These are phyloP conservation scores for Pilophorus perplexus DNA, from an alignment of 2,888 invertebrate species.

Conservation along the genomic window DNA sequence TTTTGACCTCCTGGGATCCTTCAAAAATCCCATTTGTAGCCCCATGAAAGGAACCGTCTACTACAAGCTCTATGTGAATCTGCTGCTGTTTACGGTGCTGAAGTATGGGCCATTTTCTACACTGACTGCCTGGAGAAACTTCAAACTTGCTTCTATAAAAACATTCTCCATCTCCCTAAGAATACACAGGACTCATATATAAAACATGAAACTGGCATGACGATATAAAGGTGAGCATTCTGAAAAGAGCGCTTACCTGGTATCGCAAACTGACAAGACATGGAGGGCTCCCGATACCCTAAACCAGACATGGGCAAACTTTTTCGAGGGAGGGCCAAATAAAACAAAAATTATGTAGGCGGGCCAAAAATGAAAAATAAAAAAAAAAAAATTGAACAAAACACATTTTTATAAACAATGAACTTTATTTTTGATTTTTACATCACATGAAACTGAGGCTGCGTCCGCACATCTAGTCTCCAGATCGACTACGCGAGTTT, in stretches of 20 bases:
- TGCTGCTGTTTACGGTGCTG: not conserved
- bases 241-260: constrained; percentile 15
- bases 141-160: not conserved
- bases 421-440: no score
- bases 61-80: constrained; percentile 1
- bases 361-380: no score
- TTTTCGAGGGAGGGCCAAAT: no score
- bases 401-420: no score
- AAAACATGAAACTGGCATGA: not conserved
- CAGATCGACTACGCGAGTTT: no score
- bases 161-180: not conserved
- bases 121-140: not conserved
- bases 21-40: no score
- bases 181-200: constrained; percentile 13
- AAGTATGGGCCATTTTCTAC: constrained; percentile 10
- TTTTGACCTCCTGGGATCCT: no score
- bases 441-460: no score
- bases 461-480: no score
- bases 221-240: not conserved
- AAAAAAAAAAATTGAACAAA: no score
- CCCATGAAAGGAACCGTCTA: constrained; percentile 11
- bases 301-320: no score
- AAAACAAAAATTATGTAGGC: no score
- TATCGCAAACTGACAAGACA: not conserved
- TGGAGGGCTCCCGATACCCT: constrained; percentile 18